These are phyloP conservation scores for Dipodomys merriami DNA, from an alignment of 2,113 vertebrate genomes.

Conservation along the genomic window DNA sequence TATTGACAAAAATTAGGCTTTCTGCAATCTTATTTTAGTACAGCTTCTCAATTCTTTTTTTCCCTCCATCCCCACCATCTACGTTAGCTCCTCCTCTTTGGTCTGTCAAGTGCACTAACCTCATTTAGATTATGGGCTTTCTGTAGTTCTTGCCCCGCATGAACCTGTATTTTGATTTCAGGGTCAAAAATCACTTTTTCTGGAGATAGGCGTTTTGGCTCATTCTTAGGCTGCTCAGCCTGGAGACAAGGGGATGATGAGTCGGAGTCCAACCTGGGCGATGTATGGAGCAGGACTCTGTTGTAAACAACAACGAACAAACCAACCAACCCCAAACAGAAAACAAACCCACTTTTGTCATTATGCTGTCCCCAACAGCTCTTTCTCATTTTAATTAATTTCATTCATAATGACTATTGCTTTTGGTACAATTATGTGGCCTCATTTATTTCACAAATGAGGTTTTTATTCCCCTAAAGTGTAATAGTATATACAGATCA, in stretches of 20 bases:
- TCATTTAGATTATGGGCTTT: neutral
- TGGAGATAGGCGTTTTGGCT: neutral
- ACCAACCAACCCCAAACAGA: no score
- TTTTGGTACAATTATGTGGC: neutral
- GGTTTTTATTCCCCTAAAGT: neutral
- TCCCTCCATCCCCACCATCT: accelerated
- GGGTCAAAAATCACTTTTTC: neutral
- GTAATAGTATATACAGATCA: neutral
- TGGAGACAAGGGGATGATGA: neutral
- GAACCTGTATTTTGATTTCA: neutral
- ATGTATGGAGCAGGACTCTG: no score
- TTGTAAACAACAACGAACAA: neutral
- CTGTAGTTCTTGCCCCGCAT: neutral
- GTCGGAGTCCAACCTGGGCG: neutral
- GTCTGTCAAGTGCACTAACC: neutral
- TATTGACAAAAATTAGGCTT: neutral
- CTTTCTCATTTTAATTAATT: neutral
- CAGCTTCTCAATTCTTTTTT: neutral
- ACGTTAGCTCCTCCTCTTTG: neutral
- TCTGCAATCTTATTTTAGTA: neutral
- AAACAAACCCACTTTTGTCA: neutral
- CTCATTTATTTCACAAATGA: neutral
- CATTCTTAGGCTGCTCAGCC: neutral
- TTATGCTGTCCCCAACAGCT: neutral
- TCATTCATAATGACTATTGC: neutral